phyloP scores from a whole-genome alignment of 2,113 vertebrate species.

The Lycaon pictus region DNA sequence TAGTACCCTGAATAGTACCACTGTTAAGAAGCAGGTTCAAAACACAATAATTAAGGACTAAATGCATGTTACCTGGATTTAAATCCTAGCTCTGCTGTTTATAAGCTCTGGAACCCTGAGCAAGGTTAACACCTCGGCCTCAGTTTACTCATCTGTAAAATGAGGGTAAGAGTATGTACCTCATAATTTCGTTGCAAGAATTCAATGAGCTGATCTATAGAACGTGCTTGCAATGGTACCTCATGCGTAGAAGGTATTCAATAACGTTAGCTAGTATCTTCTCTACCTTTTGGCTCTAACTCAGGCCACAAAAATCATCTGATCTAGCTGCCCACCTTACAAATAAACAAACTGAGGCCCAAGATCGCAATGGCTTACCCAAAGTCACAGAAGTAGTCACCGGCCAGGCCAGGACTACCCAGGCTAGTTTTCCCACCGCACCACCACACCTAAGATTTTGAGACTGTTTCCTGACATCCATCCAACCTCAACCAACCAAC shows the following conservation, averaged over 20 bases:
- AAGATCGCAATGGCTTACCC: not conserved
- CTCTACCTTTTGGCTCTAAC: not conserved
- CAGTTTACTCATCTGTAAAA: not conserved
- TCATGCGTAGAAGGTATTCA: not conserved
- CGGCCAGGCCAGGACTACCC: not conserved
- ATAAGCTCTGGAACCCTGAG: not conserved
- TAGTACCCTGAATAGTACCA: not conserved
- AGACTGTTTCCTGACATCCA: not conserved
- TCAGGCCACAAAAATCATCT: not conserved
- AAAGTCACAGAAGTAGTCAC: too few species aligned
- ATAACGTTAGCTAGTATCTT: not conserved
- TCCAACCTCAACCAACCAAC: not conserved
- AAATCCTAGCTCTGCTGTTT: not conserved
- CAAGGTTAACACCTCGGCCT: not conserved
- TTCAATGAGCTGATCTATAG: not conserved
- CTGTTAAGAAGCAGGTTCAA: not conserved
- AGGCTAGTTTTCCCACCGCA: not conserved
- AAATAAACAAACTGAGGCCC: not conserved
- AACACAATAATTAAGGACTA: not conserved
- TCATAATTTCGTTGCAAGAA: not conserved
- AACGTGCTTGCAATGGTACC: not conserved
- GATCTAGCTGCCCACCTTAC: not conserved
- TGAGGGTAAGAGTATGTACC: not conserved
- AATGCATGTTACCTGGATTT: not conserved
- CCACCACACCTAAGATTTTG: not conserved